Evolutionary conservation across 2,797 vertebrate genomes (phyloP).

Genomic region (Neopelma chrysocephalum): DNA sequence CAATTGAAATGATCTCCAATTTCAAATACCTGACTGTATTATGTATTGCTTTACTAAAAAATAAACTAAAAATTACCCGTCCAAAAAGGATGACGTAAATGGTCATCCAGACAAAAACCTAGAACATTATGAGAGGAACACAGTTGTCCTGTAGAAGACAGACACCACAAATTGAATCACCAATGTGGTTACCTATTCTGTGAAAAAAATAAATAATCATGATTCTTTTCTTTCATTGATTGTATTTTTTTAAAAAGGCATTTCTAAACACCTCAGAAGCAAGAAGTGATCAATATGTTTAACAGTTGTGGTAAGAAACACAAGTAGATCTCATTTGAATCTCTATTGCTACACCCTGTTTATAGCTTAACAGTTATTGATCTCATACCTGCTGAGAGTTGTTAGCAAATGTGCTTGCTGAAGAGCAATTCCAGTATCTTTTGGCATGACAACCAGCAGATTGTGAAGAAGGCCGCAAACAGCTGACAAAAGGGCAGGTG

Average conservation of each 20-base stretch:
- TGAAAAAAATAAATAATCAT: not conserved
- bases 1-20: not conserved
- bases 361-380: not conserved
- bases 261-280: not conserved
- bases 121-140: not conserved
- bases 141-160: not conserved
- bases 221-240: not conserved
- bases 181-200: not conserved
- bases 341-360: not conserved
- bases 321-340: not conserved
- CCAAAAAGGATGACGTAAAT: not conserved
- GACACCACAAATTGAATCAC: not conserved
- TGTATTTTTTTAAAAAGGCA: not conserved
- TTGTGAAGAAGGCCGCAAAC: slow-evolving; percentile 88
- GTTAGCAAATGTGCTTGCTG: slow-evolving; percentile 78
- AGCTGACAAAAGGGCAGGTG: slow-evolving; percentile 86
- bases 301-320: not conserved
- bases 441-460: slow-evolving; percentile 83
- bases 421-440: slow-evolving; percentile 83
- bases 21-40: not conserved
- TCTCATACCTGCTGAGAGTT: slow-evolving; percentile 83
- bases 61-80: not conserved
- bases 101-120: not conserved
- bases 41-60: not conserved
- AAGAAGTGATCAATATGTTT: not conserved